Evolutionary conservation across 2,797 vertebrate genomes (phyloP).

Genomic region (Geotrypetes seraphini): DNA sequence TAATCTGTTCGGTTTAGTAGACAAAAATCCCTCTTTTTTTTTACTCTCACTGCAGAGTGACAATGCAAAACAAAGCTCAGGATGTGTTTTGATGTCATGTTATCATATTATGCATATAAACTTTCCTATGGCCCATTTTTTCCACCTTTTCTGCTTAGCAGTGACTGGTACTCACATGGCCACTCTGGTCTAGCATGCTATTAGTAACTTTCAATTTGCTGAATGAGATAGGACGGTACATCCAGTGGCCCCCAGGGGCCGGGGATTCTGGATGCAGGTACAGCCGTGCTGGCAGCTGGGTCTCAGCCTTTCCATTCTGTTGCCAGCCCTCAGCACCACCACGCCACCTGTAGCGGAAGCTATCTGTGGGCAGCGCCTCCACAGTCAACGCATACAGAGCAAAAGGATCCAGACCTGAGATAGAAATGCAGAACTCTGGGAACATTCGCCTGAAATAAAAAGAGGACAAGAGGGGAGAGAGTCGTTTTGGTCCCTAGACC

Average conservation of each 20-base stretch:
- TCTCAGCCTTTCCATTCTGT: conserved; percentile 5
- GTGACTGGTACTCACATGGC: conserved; percentile 3
- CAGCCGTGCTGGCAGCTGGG: conserved; percentile 4
- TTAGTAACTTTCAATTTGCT: conserved; percentile 13
- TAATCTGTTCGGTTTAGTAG: too few species aligned
- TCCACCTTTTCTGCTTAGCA: too few species aligned
- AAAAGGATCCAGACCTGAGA: conserved; percentile 3
- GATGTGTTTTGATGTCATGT: too few species aligned
- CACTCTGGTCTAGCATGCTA: conserved; percentile 7
- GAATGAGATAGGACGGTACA: conserved; percentile 9
- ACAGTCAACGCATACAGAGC: conserved; percentile 3
- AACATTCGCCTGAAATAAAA: conserved; percentile 13
- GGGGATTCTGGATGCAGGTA: conserved; percentile 14
- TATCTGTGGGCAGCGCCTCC: conserved; percentile 8
- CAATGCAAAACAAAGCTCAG: too few species aligned
- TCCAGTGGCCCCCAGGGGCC: conserved; percentile 6
- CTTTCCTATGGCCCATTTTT: too few species aligned
- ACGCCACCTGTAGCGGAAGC: conserved; percentile 7
- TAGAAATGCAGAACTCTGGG: conserved; percentile 1
- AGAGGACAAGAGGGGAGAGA: too few species aligned
- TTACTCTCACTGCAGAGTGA: too few species aligned
- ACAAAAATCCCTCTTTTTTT: too few species aligned
- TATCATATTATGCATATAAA: too few species aligned
- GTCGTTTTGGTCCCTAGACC: not conserved
- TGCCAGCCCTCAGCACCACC: conserved; percentile 1